Evolutionary conservation across 2,113 vertebrate species (phyloP).

Genomic region (Varanus komodoensis): DNA sequence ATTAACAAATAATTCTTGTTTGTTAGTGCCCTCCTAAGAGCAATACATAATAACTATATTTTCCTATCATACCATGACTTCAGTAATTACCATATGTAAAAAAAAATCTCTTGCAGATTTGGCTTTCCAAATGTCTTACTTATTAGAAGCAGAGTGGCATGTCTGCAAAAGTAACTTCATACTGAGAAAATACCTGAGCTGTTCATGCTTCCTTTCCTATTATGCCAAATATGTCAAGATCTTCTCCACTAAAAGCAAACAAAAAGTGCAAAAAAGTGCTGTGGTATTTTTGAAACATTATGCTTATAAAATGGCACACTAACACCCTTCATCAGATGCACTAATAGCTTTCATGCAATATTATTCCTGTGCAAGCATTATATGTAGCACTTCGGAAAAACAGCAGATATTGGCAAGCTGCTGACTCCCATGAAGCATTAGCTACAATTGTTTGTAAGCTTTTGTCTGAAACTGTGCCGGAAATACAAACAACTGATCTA

Average conservation of each 20-base stretch:
- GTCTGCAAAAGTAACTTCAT: neutral
- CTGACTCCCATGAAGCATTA: neutral
- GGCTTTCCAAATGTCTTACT: neutral
- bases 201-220: no score
- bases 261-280: neutral
- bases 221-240: neutral
- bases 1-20: neutral
- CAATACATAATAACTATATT: neutral
- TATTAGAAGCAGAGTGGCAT: neutral
- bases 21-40: neutral
- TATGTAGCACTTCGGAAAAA: neutral
- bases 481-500: neutral
- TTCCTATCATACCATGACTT: neutral
- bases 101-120: neutral
- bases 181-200: neutral
- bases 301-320: neutral
- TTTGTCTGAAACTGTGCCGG: neutral
- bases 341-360: neutral
- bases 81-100: neutral
- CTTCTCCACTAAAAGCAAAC: neutral
- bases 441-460: neutral
- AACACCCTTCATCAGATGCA: neutral
- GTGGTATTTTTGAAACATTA: neutral
- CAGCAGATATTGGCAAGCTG: rapidly evolving
- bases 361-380: no score